Percentiles rank a stretch among this genome's conserved stretches.
phyloP scores from a whole-genome alignment of 2,113 vertebrate genomes.

The Nothobranchius furzeri region DNA sequence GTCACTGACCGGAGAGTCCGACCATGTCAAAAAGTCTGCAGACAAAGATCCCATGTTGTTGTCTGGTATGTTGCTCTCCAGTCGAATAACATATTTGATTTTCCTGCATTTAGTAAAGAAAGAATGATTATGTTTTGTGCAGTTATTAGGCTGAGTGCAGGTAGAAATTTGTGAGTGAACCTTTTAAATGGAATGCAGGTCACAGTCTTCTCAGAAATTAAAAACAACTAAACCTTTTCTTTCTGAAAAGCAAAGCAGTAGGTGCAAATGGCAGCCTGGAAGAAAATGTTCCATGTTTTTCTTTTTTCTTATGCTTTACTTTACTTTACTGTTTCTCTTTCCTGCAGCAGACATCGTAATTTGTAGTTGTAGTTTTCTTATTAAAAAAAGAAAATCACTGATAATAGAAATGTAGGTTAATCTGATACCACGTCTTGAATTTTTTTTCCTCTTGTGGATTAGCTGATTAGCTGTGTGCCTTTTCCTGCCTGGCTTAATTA shows the following conservation, averaged over 20 bases:
- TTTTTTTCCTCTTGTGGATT: constrained; percentile 23
- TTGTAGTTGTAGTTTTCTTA: constrained; percentile 18
- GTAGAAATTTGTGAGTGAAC: background rate
- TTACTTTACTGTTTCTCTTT: constrained; percentile 12
- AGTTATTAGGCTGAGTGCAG: background rate
- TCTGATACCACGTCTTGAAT: constrained; percentile 29
- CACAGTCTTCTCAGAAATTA: background rate
- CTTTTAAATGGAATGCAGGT: background rate
- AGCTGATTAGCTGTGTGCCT: constrained; percentile 48
- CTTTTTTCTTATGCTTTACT: background rate
- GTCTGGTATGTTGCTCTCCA: constrained; percentile 83
- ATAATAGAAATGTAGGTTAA: constrained; percentile 49
- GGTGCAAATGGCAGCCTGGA: no score
- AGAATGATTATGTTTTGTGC: background rate
- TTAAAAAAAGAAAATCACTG: constrained; percentile 22
- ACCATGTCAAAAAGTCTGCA: constrained; percentile 93
- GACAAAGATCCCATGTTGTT: constrained; percentile 98
- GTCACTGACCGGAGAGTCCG: constrained; percentile 96
- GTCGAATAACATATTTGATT: background rate
- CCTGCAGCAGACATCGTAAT: constrained; percentile 18
- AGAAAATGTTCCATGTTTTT: background rate
- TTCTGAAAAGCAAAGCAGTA: background rate
- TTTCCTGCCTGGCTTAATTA: constrained; percentile 57
- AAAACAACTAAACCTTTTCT: background rate
- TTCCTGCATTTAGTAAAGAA: background rate